Percentiles rank a stretch among this genome's conserved stretches.
Evolutionary conservation across 2,797 vertebrate species (phyloP).

Genomic region (Gouania willdenowi): DNA sequence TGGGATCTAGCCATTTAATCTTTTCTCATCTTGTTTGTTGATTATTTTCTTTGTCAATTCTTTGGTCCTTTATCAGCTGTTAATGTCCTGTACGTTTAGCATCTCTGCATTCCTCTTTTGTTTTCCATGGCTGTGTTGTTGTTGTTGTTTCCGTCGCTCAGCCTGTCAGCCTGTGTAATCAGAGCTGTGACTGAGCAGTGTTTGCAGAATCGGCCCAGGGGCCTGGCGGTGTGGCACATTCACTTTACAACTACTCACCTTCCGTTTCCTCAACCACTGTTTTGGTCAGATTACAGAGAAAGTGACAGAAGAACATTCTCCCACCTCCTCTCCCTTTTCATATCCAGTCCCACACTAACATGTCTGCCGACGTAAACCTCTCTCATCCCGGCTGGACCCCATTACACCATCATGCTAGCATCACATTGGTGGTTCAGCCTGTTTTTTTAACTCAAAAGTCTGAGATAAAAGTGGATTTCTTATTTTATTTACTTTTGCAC

Average conservation of each 20-base stretch:
- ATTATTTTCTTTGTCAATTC: constrained; percentile 1
- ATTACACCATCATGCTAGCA: no score
- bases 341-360: not conserved
- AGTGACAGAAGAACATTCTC: constrained; percentile 32
- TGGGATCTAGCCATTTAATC: not conserved
- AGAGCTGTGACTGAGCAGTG: constrained; percentile 56
- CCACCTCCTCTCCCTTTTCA: not conserved
- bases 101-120: not conserved
- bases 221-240: constrained; percentile 44
- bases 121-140: constrained; percentile 16
- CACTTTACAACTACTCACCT: constrained; percentile 49
- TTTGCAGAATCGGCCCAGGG: constrained; percentile 57
- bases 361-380: constrained; percentile 4
- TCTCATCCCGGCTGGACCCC: constrained; percentile 15
- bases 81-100: constrained; percentile 15
- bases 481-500: no score
- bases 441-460: no score
- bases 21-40: no score
- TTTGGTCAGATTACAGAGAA: constrained; percentile 43
- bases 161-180: constrained; percentile 47
- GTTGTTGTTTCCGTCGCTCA: constrained; percentile 9
- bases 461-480: no score
- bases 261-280: constrained; percentile 9
- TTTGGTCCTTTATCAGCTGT: constrained; percentile 18
- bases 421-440: no score